Evolutionary conservation across 2,888 invertebrate species (phyloP), one percentile per base, ranked within the genome.

Genomic region (Oxyscelio sp.): DNA sequence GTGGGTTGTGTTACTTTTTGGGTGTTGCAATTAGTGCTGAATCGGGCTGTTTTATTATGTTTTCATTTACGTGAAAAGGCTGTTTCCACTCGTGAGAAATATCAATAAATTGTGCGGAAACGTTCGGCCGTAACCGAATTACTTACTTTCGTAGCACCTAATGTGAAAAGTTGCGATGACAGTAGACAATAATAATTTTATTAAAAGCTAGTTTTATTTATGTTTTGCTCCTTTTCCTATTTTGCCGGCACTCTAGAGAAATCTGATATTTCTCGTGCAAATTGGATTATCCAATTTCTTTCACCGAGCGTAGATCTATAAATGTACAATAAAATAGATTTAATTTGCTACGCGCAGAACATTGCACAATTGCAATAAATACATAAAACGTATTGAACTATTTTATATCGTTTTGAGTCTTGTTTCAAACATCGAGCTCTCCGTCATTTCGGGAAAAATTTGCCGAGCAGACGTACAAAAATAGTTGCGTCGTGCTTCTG

Each of bases 201-300:
- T 81, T 81, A 81, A 74, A 68, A 74, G 80, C 79, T 21, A 21
- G 58, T 59, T 59, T 52, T 73, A 80, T 80, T 80, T 73, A 59
- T 43, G 50, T 52, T 56, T 70, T 54, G n/a, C 56, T 56, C 21
- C 27, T 61, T 13, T 61, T n/a, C 58, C 48, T 17, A 43, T 45
- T 61, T 52, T 27, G 45, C 50, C 61, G 38, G 9, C 19, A 48
- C 52, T n/a, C 19, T 8, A 11, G 50, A 52, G 66, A 59, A 81
- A 74, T 81, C 73, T 81, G 80, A 81, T 70, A 71, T 81, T 66
- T 66, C 38, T 66, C 73, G 61, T 15, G 68, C 61, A 81, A 74
- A 81, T 81, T 81, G 74, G 74, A 81, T 81, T 81, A 81, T 74
- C 66, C 74, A 43, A 81, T 81, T 81, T 74, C 74, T 73, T 59